phyloP scores from a whole-genome alignment of 2,113 vertebrate species.

The Chaetops frenatus region DNA sequence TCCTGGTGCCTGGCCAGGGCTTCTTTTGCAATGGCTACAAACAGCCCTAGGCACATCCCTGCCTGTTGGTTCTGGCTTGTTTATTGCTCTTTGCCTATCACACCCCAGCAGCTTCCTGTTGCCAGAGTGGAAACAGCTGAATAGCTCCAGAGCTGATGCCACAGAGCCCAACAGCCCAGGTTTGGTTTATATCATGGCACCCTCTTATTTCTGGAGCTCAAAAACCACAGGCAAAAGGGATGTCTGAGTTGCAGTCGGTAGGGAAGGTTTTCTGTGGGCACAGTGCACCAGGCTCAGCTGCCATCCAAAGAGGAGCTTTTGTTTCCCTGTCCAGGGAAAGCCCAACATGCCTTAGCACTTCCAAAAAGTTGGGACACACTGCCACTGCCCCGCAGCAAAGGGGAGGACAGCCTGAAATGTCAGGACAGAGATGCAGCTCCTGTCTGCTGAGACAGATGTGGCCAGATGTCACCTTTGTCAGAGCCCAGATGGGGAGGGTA shows the following conservation, averaged over 20 bases:
- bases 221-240: background rate
- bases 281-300: background rate
- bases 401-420: background rate
- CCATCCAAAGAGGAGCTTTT: background rate
- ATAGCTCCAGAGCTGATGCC: background rate
- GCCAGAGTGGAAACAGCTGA: background rate
- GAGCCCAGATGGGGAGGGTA: background rate
- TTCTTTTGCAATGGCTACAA: background rate
- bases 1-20: background rate
- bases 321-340: background rate
- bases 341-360: background rate
- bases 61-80: background rate
- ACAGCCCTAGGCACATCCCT: background rate
- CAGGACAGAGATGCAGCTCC: background rate
- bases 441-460: background rate
- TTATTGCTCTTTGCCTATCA: background rate
- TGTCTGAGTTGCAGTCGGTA: background rate
- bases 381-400: background rate
- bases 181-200: background rate
- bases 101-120: background rate
- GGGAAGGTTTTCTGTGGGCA: background rate
- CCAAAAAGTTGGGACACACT: background rate
- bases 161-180: background rate
- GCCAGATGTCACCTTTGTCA: background rate
- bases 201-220: background rate